Base-by-base conservation (phyloP, 2,888 invertebrate species). In the Rhyacophila evoluta region DNA sequence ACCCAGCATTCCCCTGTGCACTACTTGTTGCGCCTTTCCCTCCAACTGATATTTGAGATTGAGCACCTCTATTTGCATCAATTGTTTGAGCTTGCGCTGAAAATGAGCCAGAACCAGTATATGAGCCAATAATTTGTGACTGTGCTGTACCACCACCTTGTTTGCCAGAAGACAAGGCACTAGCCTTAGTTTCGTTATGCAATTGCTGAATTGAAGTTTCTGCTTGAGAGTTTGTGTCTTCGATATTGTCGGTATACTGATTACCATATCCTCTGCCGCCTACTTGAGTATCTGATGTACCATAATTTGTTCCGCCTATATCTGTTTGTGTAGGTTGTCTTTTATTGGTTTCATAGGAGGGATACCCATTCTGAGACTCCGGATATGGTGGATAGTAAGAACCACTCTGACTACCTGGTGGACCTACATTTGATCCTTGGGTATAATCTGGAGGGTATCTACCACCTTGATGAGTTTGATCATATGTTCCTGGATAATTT, bases 31-130 rank as follows among this genome's bases (percentile, higher is more conserved):
- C 94, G 0, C 95, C 95, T 83, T 94, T 92, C 84, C 92, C 92
- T 77, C 93, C 93, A 5, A 95, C 95, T 68, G 91, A 91, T 0
- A 94, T 92, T 88, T 93, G 91, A 83, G 89, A 89, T 84, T 93
- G 92, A 1, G 95, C 94, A 70, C 94, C 94, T 85, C 94, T 92
- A 83, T 92, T 93, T 29, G 91, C 92, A 79, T 95, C 95, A 39
- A 92, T 93, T 11, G 94, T 94, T 86, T 95, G 94, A 4, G 95
- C 95, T 85, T 94, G 95, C 6, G 96, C 96, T 82, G 94, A 94
- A 85, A 96, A 96, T 0, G 95, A 93, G 11, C 95, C 95, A 25
- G 92, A 90, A 0, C 94, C 94, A 0, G 92, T 92, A 84, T 96
- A 95, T 0, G 93, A 93, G 28, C 96, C 96, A 74, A 93, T 93